Base-by-base conservation (phyloP, 2,113 vertebrate genomes). In the Etia nguti region DNA sequence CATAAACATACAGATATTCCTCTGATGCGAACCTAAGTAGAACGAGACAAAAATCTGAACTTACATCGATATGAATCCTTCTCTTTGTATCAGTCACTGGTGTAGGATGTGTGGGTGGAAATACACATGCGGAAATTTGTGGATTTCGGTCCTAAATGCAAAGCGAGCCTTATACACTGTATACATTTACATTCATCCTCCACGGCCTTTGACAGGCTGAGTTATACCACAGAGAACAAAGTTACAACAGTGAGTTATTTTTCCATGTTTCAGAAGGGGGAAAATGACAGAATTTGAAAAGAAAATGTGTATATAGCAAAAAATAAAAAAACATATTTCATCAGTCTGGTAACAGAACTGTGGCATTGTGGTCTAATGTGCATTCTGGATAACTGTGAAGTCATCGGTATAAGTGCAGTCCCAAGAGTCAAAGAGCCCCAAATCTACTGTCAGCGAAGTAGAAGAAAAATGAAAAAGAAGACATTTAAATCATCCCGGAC, bases 11-110 rank as follows among this genome's bases (percentile, higher is more conserved):
- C 38, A 85, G 16, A 86, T 52, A 52, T 52, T 60, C 26, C 36
- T 82, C 81, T 84, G 79, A 80, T 62, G 57, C 12, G 79, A 81
- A 86, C 55, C 84, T 7, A 75, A n/a, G 11, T 5, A 31, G 54
- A 16, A 41, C 41, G 52, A 46, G 82, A 77, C 70, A 82, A 38
- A 60, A 65, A 55, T 85, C 29, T 29, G 22, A 81, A 75, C 41
- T 75, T 48, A 10, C 79, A 77, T 41, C 55, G 29, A 57, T 24
- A 65, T 43, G 34, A 77, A 86, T 75, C 41, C 15, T 48, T 29
- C 68, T 31, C 24, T 89, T 52, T 70, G 5, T 80, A 84, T 89
- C 83, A 43, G 79, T 91, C 85, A 89, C 26, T 86, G 43, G 80
- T 77, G n/a, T 57, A 29, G 80, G 62, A 55, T 60, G 83, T 52